Conservation (phyloP, 2,797 vertebrate species). For the Vultur gryphus region DNA sequence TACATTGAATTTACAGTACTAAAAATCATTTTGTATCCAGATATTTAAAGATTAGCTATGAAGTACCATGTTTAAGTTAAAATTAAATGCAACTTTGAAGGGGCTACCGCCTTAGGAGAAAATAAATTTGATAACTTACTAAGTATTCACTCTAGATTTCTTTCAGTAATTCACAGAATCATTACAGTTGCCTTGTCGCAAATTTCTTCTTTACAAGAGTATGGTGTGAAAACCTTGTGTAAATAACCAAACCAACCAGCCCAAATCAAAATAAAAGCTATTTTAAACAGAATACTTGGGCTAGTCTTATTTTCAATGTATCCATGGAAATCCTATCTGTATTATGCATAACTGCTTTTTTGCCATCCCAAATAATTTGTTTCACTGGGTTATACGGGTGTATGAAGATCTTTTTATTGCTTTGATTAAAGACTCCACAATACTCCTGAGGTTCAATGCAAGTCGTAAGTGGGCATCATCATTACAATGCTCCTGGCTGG, state of each 20-base stretch:
- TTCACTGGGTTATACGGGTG: not conserved
- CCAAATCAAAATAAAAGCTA: not conserved
- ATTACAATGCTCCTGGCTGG: not conserved
- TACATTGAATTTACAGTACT: not conserved
- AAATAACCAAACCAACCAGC: not conserved
- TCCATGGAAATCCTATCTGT: not conserved
- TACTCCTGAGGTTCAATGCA: not conserved
- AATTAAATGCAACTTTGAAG: not conserved
- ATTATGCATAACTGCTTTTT: not conserved
- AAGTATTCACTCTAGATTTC: not conserved
- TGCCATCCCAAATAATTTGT: not conserved
- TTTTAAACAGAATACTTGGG: not conserved
- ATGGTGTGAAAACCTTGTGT: not conserved
- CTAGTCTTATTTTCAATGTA: not conserved
- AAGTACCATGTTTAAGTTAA: not conserved
- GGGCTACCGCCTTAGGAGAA: not conserved
- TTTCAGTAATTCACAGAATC: not conserved
- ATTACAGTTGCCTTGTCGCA: not conserved
- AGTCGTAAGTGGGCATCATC: not conserved
- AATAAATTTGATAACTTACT: not conserved
- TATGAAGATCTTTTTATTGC: not conserved
- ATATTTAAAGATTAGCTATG: not conserved
- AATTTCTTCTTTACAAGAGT: not conserved
- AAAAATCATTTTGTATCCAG: not conserved
- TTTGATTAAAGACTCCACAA: not conserved